These are phyloP conservation scores for Actias luna DNA, from an alignment of 2,888 invertebrate species.

Conservation along the genomic window DNA sequence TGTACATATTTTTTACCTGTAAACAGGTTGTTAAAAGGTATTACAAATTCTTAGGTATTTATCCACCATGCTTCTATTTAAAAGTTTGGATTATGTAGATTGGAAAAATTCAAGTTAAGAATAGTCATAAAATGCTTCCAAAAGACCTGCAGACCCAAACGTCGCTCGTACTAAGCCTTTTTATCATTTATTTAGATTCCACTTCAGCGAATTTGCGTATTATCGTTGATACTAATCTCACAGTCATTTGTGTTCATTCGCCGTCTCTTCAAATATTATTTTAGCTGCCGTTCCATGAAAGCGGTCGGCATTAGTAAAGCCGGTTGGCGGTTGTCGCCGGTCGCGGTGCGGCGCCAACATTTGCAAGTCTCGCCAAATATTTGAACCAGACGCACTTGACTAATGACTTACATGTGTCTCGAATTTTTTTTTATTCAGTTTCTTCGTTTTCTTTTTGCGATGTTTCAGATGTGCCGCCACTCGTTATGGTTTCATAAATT, in stretches of 20 bases:
- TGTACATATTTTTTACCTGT: too few species aligned
- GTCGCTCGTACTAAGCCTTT: not conserved
- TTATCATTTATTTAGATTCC: constrained; percentile 17
- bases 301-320: constrained; percentile 49
- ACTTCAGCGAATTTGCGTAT: constrained; percentile 15
- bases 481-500: too few species aligned
- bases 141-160: not conserved
- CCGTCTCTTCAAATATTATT: constrained; percentile 71
- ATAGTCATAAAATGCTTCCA: constrained; percentile 3
- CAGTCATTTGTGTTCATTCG: constrained; percentile 77
- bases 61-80: too few species aligned
- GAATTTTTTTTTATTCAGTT: constrained; percentile 17
- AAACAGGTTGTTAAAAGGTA: too few species aligned
- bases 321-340: constrained; percentile 41
- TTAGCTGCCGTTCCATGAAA: constrained; percentile 63
- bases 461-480: constrained; percentile 22
- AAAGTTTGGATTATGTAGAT: too few species aligned
- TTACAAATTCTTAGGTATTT: too few species aligned
- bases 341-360: constrained; percentile 66
- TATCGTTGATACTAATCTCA: constrained; percentile 60
- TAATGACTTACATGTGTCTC: constrained; percentile 76
- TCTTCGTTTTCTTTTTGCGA: constrained; percentile 13
- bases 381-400: constrained; percentile 60
- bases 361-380: constrained; percentile 75
- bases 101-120: not conserved